Base-by-base conservation (phyloP, 2,113 vertebrate genomes). In the Leptobrachium leishanense region DNA sequence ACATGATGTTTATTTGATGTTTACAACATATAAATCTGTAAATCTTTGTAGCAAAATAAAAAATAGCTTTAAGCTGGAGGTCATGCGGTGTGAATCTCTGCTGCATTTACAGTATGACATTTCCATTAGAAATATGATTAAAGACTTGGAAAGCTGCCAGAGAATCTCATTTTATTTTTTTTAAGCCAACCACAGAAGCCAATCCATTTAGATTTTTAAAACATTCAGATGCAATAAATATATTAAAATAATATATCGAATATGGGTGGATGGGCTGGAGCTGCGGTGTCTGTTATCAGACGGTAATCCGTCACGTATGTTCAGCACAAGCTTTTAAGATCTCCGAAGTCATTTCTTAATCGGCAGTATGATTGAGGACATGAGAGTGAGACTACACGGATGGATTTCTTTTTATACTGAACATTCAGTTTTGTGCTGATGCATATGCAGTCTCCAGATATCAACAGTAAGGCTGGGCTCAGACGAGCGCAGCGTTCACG, bases 71-170 rank as follows among this genome's bases (percentile, higher is more conserved):
- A 84, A 87, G 83, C 84, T 81, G 83, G 66, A 86, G 86, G 82
- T 85, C 83, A 86, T 80, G 71, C 84, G 73, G 76, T 88, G 68
- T 81, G 82, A 79, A 84, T 84, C 80, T 84, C 77, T 84, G 53
- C 41, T 63, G n/a, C 81, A 83, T 84, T 85, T 88, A 85, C 81
- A 88, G 85, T 83, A 87, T 86, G 89, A 88, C 83, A 77, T 88
- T 90, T 87, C 83, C 87, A 84, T 82, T 84, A 84, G 85, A 87
- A 85, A 86, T 83, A 83, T 87, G 89, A 90, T 89, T 91, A 90
- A 85, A 86, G 76, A 10, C 80, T 85, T 88, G 87, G 86, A 85
- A 84, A 81, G 82, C 74, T 82, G 85, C 87, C 88, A 89, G 80
- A 82, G 88, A 87, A 84, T 86, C 87, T 87, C 84, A 75, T 84